Conservation (phyloP, 2,113 vertebrate genomes). For the Clinocottus analis region DNA sequence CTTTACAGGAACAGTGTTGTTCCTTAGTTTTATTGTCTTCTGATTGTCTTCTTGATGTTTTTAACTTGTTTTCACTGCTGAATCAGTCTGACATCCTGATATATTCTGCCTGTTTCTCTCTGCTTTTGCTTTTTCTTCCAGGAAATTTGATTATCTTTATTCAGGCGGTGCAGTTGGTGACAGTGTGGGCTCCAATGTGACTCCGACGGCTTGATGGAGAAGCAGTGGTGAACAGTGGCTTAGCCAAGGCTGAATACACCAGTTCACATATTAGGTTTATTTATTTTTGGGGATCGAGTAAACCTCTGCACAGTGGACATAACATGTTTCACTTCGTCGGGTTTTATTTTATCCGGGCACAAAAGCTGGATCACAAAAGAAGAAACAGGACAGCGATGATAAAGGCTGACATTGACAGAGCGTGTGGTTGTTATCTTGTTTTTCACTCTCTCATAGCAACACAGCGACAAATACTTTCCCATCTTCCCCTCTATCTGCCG, state of each 20-base stretch:
- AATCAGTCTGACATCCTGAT: background rate
- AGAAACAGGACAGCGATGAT: background rate
- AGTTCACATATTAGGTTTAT: background rate
- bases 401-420: slow-evolving; percentile 1
- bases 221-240: background rate
- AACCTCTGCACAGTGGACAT: background rate
- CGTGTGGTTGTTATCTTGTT: slow-evolving; percentile 22
- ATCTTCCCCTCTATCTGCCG: background rate
- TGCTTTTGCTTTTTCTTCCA: background rate
- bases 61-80: background rate
- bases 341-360: background rate
- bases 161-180: background rate
- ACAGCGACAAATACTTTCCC: slow-evolving; percentile 6
- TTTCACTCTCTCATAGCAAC: slow-evolving; percentile 28
- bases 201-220: background rate
- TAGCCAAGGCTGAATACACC: background rate
- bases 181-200: background rate
- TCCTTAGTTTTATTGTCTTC: background rate
- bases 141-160: background rate
- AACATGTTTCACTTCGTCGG: background rate
- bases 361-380: background rate
- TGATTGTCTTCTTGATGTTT: background rate
- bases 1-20: too few species aligned
- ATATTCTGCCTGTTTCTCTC: background rate
- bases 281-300: background rate